Evolutionary conservation across 2,888 invertebrate species (phyloP), one percentile per base, ranked within the genome.

Genomic region (Pristionchus japonicus): DNA sequence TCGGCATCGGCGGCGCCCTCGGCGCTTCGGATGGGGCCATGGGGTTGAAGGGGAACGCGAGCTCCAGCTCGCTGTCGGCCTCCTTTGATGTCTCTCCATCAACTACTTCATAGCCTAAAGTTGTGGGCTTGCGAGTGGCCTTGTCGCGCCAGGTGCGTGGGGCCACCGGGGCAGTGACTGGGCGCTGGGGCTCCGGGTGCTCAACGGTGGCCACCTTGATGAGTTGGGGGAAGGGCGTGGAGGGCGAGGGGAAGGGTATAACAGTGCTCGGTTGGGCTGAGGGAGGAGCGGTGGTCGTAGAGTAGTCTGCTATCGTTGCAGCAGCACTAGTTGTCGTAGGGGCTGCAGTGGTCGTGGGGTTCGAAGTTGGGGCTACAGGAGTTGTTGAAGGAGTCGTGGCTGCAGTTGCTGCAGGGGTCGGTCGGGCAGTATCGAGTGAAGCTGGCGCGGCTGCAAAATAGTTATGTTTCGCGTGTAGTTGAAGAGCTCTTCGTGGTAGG

Each of bases 41-140:
- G 1, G 85, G 85, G 31, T 85, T 85, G 64, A 64, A 85, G 0
- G 85, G 85, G 64, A 85, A 85, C 40, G 77, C 77, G 20, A 43
- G 6, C 52, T 37, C 9, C 34, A 27, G 20, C n/a, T 34, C 37
- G 0, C 6, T 83, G 34, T 57, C 84, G 0, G 15, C 77, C 31
- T 85, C 85, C 64, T 64, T 64, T 17, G 37, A 40, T 0, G 85
- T 64, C 1, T 85, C 85, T 11, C 61, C 85, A 40, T 85, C 85
- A 15, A 85, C 85, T 0, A 85, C 15, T 1, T 64, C 85, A 20
- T 85, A 85, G 1, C 85, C 85, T 2, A 23, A 1, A 23, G 85
- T 61, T 3, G 85, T 85, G 6, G 37, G 37, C 15, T 37, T 40
- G 9, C 3, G 52, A 15, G 23, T 27, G n/a, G 23, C 77, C 37